A percentile compares a stretch with the other conserved stretches of the same genome.
Conservation (phyloP, 2,113 vertebrate species). For the Tachycineta bicolor region DNA sequence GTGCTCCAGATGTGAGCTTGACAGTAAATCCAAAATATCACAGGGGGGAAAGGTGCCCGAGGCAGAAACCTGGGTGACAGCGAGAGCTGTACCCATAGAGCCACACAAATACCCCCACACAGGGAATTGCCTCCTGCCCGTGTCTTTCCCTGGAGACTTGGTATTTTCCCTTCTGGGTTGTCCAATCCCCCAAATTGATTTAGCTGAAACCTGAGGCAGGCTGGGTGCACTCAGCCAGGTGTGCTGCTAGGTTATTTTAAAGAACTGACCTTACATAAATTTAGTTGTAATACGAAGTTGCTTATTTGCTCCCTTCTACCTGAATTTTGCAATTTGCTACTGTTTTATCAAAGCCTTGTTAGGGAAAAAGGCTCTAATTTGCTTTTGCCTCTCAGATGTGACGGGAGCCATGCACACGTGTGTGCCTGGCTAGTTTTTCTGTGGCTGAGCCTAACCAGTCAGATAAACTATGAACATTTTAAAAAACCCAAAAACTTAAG, state of each 20-base stretch:
- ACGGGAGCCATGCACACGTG: rapidly evolving
- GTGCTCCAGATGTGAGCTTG: neutral
- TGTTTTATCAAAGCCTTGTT: neutral
- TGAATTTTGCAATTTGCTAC: neutral
- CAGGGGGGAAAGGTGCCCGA: rapidly evolving
- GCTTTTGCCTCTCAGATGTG: neutral
- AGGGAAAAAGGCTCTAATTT: neutral
- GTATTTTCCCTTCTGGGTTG: neutral
- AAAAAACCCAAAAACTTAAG: neutral
- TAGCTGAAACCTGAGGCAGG: neutral
- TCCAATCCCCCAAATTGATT: neutral
- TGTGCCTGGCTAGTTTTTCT: neutral
- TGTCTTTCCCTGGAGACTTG: rapidly evolving
- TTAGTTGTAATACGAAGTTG: neutral
- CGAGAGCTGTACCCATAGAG: neutral
- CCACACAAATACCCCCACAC: rapidly evolving
- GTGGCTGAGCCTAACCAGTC: neutral
- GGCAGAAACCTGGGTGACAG: neutral
- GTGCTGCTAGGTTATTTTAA: neutral
- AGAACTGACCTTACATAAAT: neutral
- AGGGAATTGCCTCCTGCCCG: neutral
- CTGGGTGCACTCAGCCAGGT: neutral
- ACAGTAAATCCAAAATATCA: neutral
- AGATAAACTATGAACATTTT: neutral
- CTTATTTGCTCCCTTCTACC: neutral